Evolutionary conservation across 2,888 invertebrate species (phyloP), one percentile per base, ranked within the genome.

Genomic region (Abscondita cerata): DNA sequence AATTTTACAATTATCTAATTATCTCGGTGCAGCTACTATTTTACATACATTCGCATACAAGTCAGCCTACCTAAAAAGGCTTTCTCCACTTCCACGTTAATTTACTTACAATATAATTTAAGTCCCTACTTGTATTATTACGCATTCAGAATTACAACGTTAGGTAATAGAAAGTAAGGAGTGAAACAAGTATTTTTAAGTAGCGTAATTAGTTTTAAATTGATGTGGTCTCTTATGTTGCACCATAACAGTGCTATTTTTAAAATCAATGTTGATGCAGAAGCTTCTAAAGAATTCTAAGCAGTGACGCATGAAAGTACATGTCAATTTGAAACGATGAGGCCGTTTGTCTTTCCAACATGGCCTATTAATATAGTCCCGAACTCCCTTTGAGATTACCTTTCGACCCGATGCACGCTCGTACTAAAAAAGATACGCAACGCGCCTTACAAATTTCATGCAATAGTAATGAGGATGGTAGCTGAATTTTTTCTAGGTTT

Each of bases 301-400:
- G 62, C 59, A 66, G 58, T 55, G 62, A 64, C 59, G 63, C 65
- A 67, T 67, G 64, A 66, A 65, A 68, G 59, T 68, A 62, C 62
- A 66, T 58, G 64, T 66, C 68, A 68, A 66, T 66, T 62, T 61
- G 59, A 55, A 60, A 54, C 59, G 64, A 66, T 53, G 62, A 62
- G 58, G 54, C 55, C 66, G 66, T 66, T 64, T 64, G 62, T 68
- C 64, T 64, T 59, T 52, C 38, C 55, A 59, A 55, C 64, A 63
- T 58, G 50, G 51, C 60, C 68, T 68, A 68, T 68, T 68, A 66
- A 67, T 67, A 61, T 67, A 56, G 53, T 48, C 41, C 55, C 54
- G 34, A 41, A 33, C 55, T 62, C 56, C 59, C 60, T 47, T 56
- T 51, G 52, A 60, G 54, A 60, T 62, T 62, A 62, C 56, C 59